A percentile compares a stretch with the other conserved stretches of the same genome.
Evolutionary conservation across 2,797 vertebrate genomes (phyloP).

Genomic region (Remorina albescens): DNA sequence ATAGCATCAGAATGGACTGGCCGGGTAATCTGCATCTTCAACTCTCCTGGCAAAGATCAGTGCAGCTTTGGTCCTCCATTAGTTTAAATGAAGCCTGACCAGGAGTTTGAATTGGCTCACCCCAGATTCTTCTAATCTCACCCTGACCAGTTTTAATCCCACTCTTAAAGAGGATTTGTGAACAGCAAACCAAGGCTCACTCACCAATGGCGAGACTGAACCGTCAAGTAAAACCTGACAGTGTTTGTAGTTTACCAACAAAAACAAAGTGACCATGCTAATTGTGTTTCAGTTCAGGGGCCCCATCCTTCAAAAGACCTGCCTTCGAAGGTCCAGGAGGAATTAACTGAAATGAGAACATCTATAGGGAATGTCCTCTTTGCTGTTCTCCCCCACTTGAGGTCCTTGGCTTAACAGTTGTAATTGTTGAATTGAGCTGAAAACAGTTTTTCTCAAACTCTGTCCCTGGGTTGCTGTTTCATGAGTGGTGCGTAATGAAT

Average conservation of each 20-base stretch:
- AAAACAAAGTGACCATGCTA: not conserved
- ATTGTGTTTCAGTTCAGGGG: no score
- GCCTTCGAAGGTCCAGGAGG: no score
- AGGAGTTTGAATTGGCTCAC: not conserved
- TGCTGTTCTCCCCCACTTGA: no score
- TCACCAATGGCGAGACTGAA: not conserved
- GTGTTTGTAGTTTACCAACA: not conserved
- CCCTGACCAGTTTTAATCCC: not conserved
- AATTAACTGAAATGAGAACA: no score
- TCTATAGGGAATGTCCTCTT: no score
- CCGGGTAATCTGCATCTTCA: slow-evolving; percentile 30
- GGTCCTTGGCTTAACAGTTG: no score
- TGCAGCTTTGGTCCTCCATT: slow-evolving; percentile 8
- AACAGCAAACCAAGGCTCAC: not conserved
- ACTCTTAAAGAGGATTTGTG: not conserved
- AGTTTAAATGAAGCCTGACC: slow-evolving; percentile 12
- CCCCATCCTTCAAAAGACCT: no score
- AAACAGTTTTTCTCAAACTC: no score
- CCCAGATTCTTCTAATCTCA: slow-evolving; percentile 14
- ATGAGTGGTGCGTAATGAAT: no score
- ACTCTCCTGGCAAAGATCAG: slow-evolving; percentile 17
- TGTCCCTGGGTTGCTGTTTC: no score
- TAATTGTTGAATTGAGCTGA: no score
- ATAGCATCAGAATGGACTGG: slow-evolving; percentile 12
- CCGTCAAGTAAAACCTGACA: not conserved